These are phyloP conservation scores for Apeltes quadracus DNA, from an alignment of 2,113 vertebrate species.

Conservation along the genomic window DNA sequence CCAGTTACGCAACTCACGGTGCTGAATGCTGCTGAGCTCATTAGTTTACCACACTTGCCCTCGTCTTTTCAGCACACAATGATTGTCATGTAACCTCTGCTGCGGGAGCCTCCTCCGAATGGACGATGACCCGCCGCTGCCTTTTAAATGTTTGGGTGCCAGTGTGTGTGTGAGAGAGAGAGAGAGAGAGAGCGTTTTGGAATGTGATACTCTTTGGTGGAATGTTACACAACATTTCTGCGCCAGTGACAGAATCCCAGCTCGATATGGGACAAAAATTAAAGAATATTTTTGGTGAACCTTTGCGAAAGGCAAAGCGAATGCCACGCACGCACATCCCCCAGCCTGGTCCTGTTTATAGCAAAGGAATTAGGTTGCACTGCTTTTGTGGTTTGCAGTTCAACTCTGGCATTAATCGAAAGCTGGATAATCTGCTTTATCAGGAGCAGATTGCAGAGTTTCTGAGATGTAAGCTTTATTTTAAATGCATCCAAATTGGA, in stretches of 20 bases:
- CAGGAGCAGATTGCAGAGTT: slow-evolving; percentile 69
- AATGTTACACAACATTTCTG: not conserved
- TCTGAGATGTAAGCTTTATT: slow-evolving; percentile 48
- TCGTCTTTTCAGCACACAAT: slow-evolving; percentile 28
- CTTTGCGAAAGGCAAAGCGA: slow-evolving; percentile 11
- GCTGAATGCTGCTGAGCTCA: slow-evolving; percentile 38
- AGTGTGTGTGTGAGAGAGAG: not conserved
- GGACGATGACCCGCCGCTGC: slow-evolving; percentile 33
- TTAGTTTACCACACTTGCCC: slow-evolving; percentile 19
- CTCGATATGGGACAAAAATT: slow-evolving; percentile 3
- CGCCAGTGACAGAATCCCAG: slow-evolving; percentile 10
- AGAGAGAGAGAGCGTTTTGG: not conserved
- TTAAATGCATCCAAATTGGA: slow-evolving; percentile 45
- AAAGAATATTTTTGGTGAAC: slow-evolving; percentile 26
- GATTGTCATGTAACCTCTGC: slow-evolving; percentile 32
- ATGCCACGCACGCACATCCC: slow-evolving; percentile 5
- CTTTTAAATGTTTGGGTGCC: not conserved
- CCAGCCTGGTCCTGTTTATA: slow-evolving; percentile 68
- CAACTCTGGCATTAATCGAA: slow-evolving; percentile 75
- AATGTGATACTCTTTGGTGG: not conserved
- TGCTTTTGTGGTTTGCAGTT: slow-evolving; percentile 57
- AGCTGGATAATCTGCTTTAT: slow-evolving; percentile 70
- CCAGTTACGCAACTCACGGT: slow-evolving; percentile 1
- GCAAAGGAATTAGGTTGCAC: slow-evolving; percentile 57
- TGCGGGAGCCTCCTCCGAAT: slow-evolving; percentile 20